Evolutionary conservation across 2,888 invertebrate genomes (phyloP), one percentile per base, ranked within the genome.

Genomic region (Epirrita christyi): DNA sequence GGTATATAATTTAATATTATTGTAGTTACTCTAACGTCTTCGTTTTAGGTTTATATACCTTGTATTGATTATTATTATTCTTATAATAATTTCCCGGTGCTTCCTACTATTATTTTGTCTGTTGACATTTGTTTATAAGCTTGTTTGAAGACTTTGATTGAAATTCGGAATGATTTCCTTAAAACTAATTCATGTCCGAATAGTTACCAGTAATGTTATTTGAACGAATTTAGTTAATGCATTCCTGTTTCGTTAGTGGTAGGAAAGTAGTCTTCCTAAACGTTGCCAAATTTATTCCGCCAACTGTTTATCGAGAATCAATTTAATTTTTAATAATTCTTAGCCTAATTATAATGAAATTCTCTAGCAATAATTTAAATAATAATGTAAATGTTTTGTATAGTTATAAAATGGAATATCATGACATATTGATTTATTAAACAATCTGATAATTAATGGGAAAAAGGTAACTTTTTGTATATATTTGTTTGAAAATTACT

Each of bases 221-320:
- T 75, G 83, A 88, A 82, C 89, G 89, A 89, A 89, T 91, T 92
- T 90, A 89, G 89, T 91, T 88, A 79, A 81, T 80, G 85, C 89
- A 90, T 86, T 88, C 85, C 88, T 89, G 85, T 92, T 90, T 90
- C 86, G 87, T 88, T 88, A 89, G 88, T 88, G 82, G 85, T 91
- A 91, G 88, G 84, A 88, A 86, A 89, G 88, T 90, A 90, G 91
- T 92, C 92, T 92, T 92, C 91, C 90, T 87, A 79, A 91, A 89
- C 88, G 88, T 90, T 91, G 92, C 92, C 92, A 92, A 92, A 92
- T 88, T 86, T 78, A 81, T 79, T 83, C 86, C 85, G 88, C 88
- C 87, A 89, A 90, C 88, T 84, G 76, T 88, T 85, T 87, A 86
- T 86, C 86, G 88, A 86, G 87, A 86, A 85, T 85, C 86, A 76